phyloP scores from a whole-genome alignment of 2,888 invertebrate genomes.

The Agonopterix alstromeriana region DNA sequence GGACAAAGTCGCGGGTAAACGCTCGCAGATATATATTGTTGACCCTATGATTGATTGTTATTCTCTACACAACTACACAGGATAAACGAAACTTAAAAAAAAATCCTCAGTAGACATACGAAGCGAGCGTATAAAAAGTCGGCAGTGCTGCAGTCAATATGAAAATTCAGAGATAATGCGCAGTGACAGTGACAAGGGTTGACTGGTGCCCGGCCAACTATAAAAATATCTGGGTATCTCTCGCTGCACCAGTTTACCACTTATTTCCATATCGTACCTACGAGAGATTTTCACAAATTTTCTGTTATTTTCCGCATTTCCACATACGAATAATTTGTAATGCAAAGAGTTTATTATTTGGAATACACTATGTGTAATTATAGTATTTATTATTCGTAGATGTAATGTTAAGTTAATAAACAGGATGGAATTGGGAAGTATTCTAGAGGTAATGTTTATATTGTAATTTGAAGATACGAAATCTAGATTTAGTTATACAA shows the following conservation, averaged over 20 bases:
- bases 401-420: not conserved
- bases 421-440: too few relatives aligned
- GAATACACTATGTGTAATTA: not conserved
- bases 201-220: constrained; percentile 47
- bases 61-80: too few relatives aligned
- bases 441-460: too few relatives aligned
- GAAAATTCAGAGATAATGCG: constrained; percentile 56
- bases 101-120: constrained; percentile 11
- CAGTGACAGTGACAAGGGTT: constrained; percentile 66
- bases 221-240: constrained; percentile 50
- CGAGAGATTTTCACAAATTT: constrained; percentile 11
- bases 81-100: not conserved
- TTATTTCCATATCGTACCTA: constrained; percentile 46
- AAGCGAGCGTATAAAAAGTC: constrained; percentile 22
- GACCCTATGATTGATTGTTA: too few relatives aligned
- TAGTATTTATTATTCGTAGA: too few relatives aligned
- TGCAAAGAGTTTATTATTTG: too few relatives aligned
- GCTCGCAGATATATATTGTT: too few relatives aligned
- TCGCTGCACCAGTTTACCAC: constrained; percentile 49
- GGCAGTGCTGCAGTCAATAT: constrained; percentile 51
- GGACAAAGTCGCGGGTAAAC: too few relatives aligned
- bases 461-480: too few relatives aligned
- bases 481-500: too few relatives aligned
- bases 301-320: constrained; percentile 1
- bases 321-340: not conserved